Base-by-base conservation (phyloP, 2,113 vertebrate species). In the Carollia perspicillata region DNA sequence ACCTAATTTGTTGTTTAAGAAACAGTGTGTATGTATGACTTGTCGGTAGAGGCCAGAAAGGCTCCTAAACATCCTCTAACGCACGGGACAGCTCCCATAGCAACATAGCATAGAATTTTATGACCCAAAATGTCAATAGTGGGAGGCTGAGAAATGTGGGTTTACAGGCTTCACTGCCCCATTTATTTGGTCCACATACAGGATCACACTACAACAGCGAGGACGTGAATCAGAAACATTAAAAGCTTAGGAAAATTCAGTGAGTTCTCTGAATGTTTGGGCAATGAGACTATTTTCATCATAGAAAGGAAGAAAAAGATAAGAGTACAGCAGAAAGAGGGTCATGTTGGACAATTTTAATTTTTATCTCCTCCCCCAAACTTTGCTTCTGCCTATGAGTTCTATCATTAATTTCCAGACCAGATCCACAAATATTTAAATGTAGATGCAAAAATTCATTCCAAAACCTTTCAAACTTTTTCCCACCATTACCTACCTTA, bases 1-100 rank as follows among this genome's bases (percentile, higher is more conserved):
- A 89, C 7, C 74, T 84, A 37, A 84, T 42, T 26, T 51, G 35
- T n/a, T 94, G 20, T 74, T 92, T 95, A 89, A 95, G 71, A 88
- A 77, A 93, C 3, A 75, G 12, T 74, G 9, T 74, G n/a, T 20
- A 10, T 74, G 7, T 69, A 40, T 17, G 13, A 80, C 22, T 9
- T 23, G 55, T 23, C 23, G 1, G 20, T 4, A 60, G 33, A 55
- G 20, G 26, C 66, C 77, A 89, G 13, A 40, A 72, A 92, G 53
- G 12, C 6, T 53, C 69, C 88, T 49, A 20, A 89, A 83, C 28
- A 63, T 23, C 23, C 42, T 51, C 18, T 18, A 74, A 47, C 0
- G 12, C 53, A 42, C 11, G 78, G 44, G 4, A 53, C 20, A 77
- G 47, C 9, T n/a, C 26, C 44, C 35, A 23, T 5, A 47, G 90